These are phyloP conservation scores for Hafferia zeledoni DNA, from an alignment of 2,797 vertebrate genomes.

Conservation along the genomic window DNA sequence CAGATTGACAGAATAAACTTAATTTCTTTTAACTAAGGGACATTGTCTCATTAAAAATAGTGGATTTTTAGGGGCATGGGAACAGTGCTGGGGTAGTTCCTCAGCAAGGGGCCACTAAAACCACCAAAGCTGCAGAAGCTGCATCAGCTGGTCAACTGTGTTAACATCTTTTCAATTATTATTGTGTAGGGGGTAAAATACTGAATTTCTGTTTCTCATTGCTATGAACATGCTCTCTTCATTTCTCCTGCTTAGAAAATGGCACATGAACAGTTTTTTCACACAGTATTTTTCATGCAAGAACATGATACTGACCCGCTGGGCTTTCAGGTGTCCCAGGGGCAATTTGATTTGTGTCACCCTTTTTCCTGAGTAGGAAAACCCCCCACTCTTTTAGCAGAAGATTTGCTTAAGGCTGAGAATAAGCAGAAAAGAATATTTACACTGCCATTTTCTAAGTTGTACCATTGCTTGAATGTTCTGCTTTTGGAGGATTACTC, in stretches of 20 bases:
- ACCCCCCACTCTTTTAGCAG: neutral
- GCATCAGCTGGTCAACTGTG: neutral
- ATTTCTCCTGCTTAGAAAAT: neutral
- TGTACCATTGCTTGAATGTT: neutral
- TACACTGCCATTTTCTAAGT: neutral
- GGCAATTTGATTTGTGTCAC: neutral
- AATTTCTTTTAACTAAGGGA: neutral
- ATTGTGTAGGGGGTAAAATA: neutral
- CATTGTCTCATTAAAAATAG: neutral
- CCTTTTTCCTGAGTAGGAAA: neutral
- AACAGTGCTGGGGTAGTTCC: neutral
- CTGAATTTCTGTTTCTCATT: neutral
- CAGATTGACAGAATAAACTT: neutral
- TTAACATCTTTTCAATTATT: neutral
- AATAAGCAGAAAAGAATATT: slow-evolving; percentile 13
- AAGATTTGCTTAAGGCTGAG: slow-evolving; percentile 21
- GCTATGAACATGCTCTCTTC: neutral
- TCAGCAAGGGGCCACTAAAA: neutral
- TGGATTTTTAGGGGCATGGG: neutral
- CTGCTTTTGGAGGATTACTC: slow-evolving; percentile 31
- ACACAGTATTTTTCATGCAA: neutral
- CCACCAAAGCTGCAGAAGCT: neutral
- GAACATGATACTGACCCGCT: neutral
- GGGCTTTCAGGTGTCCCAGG: neutral
- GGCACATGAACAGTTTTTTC: neutral